These are phyloP conservation scores for Octonoba sinensis DNA, from an alignment of 2,888 invertebrate genomes.

Conservation along the genomic window DNA sequence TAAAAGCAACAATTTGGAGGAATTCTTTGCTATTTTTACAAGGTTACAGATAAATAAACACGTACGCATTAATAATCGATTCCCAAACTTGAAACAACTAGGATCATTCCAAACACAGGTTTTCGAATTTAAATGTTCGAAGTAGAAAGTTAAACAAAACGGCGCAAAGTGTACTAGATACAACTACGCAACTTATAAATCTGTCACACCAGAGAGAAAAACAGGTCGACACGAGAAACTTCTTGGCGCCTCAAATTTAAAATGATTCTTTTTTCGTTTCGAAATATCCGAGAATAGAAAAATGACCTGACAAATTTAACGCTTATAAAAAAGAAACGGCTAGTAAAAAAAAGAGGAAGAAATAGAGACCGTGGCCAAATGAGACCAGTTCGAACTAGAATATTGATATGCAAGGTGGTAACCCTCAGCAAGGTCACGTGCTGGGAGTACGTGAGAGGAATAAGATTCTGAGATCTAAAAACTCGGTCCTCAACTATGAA, in stretches of 20 bases:
- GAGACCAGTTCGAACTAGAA: slow-evolving; percentile 48
- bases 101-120: too few species aligned
- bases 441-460: slow-evolving; percentile 40
- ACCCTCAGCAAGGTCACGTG: slow-evolving; percentile 58
- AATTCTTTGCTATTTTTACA: too few species aligned
- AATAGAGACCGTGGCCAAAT: not conserved
- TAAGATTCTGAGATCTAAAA: slow-evolving; percentile 4
- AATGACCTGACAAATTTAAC: slow-evolving; percentile 52
- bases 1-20: too few species aligned
- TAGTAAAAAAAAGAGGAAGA: not conserved
- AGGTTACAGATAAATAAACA: too few species aligned
- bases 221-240: slow-evolving; percentile 1
- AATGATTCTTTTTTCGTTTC: slow-evolving; percentile 4
- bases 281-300: slow-evolving; percentile 27
- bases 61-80: too few species aligned
- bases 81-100: too few species aligned
- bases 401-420: slow-evolving; percentile 56
- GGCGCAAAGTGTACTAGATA: too few species aligned
- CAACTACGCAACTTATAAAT: too few species aligned
- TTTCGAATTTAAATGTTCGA: too few species aligned
- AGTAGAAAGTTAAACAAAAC: too few species aligned
- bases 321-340: slow-evolving; percentile 2
- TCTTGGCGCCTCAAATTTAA: slow-evolving; percentile 34
- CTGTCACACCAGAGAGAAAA: too few species aligned
- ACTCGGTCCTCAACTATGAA: too few species aligned